Evolutionary conservation across 1,140 invertebrate species (phyloP), one percentile per base, ranked within the genome.

Genomic region (Diuraphis noxia): DNA sequence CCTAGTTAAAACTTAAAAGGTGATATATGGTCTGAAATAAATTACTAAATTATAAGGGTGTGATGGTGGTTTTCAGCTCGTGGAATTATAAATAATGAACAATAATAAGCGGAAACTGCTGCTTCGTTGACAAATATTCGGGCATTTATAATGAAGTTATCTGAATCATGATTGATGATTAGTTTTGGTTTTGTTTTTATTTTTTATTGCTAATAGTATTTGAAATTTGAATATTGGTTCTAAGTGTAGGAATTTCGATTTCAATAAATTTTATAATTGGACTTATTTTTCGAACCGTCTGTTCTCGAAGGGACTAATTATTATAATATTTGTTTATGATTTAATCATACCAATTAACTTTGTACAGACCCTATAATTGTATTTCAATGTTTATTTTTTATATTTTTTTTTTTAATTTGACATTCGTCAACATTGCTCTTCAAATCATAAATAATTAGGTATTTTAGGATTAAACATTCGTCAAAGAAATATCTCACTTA

Each of bases 41-140:
- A 86, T 86, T 49, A 86, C 84, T 38, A 87, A 56, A 56, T 87
- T 38, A 56, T 38, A 56, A 56, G 23, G 46, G 34, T 19, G 84
- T 46, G 41, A 43, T 46, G n/a, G 21, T 38, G 36, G 49, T 56
- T 56, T 87, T 87, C 34, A 38, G 49, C 34, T 87, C 36, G 13
- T 36, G 46, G 19, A 86, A 86, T 52, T 87, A 56, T 56, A 87
- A 87, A 87, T 87, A 87, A 56, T 85, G 84, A 8, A 84, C 41
- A 85, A 85, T 85, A 85, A 46, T 85, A 43, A 34, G 30, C 82
- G 40, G 82, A 85, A 43, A 7, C 84, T 41, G 46, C 10, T 36
- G 46, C 46, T 23, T 17, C 46, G 85, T 87, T 87, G 49, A 87
- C 49, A 56, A 56, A 87, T 87, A 87, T 87, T 87, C 46, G 21